A percentile compares a stretch with the other conserved stretches of the same genome.
These are phyloP conservation scores for Lethocerus indicus DNA, from an alignment of 1,140 invertebrate species.

Conservation along the genomic window DNA sequence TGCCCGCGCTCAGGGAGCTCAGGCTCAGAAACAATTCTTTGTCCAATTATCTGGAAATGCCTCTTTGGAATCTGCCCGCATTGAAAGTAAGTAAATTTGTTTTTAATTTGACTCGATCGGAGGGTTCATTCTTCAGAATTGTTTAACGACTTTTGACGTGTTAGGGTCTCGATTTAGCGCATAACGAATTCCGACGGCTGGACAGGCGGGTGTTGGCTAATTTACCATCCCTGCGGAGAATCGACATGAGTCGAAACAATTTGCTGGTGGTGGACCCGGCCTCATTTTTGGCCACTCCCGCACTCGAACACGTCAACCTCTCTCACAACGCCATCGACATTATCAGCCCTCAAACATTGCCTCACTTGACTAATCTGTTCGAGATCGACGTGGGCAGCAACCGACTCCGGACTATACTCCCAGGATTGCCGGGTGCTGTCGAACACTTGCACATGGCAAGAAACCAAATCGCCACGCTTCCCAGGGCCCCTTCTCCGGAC, in stretches of 20 bases:
- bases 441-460: conserved; percentile 57
- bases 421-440: conserved; percentile 52
- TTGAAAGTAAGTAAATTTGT: conserved; percentile 40
- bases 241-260: conserved; percentile 65
- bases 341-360: conserved; percentile 35
- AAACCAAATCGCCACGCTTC: conserved; percentile 51
- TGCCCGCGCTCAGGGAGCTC: conserved; percentile 65
- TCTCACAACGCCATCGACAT: conserved; percentile 19
- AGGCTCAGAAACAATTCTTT: conserved; percentile 62
- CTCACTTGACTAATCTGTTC: conserved; percentile 50
- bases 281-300: conserved; percentile 47
- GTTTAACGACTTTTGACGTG: conserved; percentile 2
- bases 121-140: neutral
- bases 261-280: conserved; percentile 49
- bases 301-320: conserved; percentile 41
- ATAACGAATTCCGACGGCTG: conserved; percentile 52
- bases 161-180: conserved; percentile 55
- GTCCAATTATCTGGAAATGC: conserved; percentile 34
- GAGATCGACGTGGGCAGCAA: conserved; percentile 66
- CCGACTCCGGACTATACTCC: conserved; percentile 37
- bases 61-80: conserved; percentile 64
- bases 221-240: conserved; percentile 49
- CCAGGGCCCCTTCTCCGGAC: conserved; percentile 39
- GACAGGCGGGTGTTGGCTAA: conserved; percentile 52
- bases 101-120: neutral